Conservation (phyloP, 2,113 vertebrate genomes). For the Scytalopus superciliaris region DNA sequence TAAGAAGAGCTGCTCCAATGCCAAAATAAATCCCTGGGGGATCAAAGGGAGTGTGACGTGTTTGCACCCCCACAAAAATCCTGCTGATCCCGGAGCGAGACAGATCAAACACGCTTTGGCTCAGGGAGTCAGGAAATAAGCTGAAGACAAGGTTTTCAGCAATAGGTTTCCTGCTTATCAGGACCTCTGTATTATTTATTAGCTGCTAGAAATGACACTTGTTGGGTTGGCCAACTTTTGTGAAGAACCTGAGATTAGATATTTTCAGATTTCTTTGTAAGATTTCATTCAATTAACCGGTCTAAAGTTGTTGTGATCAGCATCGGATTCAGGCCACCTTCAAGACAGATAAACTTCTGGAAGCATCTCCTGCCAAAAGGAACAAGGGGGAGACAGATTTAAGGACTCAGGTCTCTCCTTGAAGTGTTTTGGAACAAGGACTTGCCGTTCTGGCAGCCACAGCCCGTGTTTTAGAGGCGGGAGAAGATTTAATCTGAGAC, state of each 20-base stretch:
- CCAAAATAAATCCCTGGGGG: not conserved
- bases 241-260: not conserved
- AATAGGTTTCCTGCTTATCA: not conserved
- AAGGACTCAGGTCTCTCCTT: not conserved
- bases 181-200: not conserved
- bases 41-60: not conserved
- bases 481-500: constrained; percentile 21
- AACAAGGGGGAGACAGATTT: not conserved
- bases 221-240: not conserved
- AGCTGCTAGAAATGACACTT: not conserved
- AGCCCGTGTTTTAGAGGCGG: constrained; percentile 21
- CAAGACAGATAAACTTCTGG: not conserved
- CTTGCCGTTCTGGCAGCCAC: not conserved
- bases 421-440: constrained; percentile 19
- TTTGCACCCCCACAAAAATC: not conserved
- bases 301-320: not conserved
- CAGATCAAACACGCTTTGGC: not conserved
- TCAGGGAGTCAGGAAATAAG: not conserved
- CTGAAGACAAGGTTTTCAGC: constrained; percentile 11
- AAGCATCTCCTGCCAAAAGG: not conserved
- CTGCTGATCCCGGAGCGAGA: not conserved
- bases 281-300: not conserved
- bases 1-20: not conserved
- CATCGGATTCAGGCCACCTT: not conserved
- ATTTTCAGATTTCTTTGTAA: not conserved